These are phyloP conservation scores for Arbacia lixula DNA, from an alignment of 53 echinoderm and acorn worm species.

Conservation along the genomic window DNA sequence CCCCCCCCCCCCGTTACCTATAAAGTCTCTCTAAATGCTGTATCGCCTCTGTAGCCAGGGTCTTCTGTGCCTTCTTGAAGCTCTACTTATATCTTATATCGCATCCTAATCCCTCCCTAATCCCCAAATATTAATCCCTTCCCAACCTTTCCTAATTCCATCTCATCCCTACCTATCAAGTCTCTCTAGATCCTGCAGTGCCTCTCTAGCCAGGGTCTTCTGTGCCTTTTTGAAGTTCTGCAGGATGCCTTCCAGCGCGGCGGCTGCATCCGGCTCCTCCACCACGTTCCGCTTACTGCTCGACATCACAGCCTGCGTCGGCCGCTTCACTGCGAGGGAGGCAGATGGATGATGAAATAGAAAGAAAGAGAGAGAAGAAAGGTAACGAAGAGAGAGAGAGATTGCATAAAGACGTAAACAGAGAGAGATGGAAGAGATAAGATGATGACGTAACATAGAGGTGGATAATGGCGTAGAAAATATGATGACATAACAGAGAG, in stretches of 20 bases:
- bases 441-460: too few species aligned
- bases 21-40: constrained; percentile 86
- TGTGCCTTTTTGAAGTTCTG: constrained; percentile 75
- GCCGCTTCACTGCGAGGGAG: neutral
- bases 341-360: neutral
- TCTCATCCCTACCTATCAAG: constrained; percentile 73
- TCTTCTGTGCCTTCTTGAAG: neutral
- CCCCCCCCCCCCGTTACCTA: constrained; percentile 58
- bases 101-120: too few species aligned
- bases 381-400: too few species aligned
- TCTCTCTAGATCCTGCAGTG: constrained; percentile 83
- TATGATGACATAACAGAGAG: too few species aligned
- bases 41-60: constrained; percentile 73
- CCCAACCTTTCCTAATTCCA: neutral
- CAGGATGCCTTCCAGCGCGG: constrained; percentile 61
- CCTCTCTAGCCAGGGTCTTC: constrained; percentile 80
- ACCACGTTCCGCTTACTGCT: constrained; percentile 20
- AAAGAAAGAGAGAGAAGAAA: too few species aligned
- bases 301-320: constrained; percentile 4
- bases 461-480: neutral
- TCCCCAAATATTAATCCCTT: neutral
- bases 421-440: too few species aligned
- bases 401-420: too few species aligned
- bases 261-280: constrained; percentile 58
- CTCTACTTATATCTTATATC: too few species aligned